These are phyloP conservation scores for Ascidia mentula DNA, from an alignment of 23 tunicate species.

Conservation along the genomic window DNA sequence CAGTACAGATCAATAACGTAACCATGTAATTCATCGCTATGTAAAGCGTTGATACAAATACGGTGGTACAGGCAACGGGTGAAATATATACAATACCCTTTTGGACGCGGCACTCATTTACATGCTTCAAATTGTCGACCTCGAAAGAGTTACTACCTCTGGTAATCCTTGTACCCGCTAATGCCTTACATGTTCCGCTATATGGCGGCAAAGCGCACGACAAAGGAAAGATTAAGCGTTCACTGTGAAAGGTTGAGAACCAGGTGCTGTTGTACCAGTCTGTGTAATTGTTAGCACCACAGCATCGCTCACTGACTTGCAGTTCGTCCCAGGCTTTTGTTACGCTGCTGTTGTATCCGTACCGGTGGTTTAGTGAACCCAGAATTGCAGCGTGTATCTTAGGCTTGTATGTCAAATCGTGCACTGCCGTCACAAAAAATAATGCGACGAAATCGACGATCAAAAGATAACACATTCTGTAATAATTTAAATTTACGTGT, in stretches of 20 bases:
- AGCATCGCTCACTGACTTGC: not conserved
- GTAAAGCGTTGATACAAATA: too few relatives aligned
- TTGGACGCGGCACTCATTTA: too few relatives aligned
- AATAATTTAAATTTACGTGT: not conserved
- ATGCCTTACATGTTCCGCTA: not conserved
- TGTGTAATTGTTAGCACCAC: not conserved
- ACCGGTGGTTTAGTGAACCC: not conserved
- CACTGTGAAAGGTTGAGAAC: not conserved
- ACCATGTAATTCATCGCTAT: too few relatives aligned
- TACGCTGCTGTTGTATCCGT: not conserved
- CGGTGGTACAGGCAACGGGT: too few relatives aligned
- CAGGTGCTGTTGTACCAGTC: not conserved
- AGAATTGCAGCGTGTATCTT: not conserved
- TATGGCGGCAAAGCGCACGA: not conserved
- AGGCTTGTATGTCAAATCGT: not conserved
- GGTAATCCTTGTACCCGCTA: not conserved
- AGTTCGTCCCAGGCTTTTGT: not conserved
- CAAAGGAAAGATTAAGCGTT: not conserved
- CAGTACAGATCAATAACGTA: too few relatives aligned
- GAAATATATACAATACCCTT: too few relatives aligned
- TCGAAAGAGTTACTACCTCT: too few relatives aligned
- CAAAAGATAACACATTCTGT: not conserved
- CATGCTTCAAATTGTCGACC: too few relatives aligned
- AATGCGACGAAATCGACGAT: not conserved
- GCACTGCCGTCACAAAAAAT: not conserved